These are phyloP conservation scores for Campoplex capitator DNA, from an alignment of 2,888 invertebrate species.

Conservation along the genomic window DNA sequence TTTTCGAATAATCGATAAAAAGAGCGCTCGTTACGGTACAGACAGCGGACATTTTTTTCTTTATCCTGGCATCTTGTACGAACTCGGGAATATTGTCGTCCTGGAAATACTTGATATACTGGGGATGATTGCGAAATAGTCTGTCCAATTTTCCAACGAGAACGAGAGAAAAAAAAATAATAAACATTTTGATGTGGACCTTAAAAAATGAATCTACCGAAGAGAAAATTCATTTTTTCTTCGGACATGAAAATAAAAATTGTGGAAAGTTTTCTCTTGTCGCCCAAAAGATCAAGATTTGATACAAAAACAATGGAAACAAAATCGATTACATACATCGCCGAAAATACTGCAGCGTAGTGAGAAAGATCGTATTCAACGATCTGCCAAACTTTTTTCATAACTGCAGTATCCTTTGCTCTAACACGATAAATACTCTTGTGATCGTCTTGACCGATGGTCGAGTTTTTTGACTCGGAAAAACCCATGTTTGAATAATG, in stretches of 20 bases:
- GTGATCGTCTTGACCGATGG: slow-evolving; percentile 13
- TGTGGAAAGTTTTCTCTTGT: no score
- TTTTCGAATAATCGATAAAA: slow-evolving; percentile 65
- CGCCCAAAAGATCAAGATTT: neutral
- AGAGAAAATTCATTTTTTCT: neutral
- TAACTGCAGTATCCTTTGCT: slow-evolving; percentile 28
- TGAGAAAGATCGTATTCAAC: slow-evolving; percentile 62
- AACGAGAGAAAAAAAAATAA: neutral
- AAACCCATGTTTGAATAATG: slow-evolving; percentile 6
- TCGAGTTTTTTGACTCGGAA: neutral
- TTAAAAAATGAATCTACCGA: neutral
- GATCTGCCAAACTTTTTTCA: slow-evolving; percentile 64
- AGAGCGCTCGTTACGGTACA: slow-evolving; percentile 59
- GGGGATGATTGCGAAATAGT: slow-evolving; percentile 65
- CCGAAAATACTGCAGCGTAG: slow-evolving; percentile 60
- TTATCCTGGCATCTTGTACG: slow-evolving; percentile 59
- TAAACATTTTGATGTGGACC: neutral
- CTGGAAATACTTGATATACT: slow-evolving; percentile 67
- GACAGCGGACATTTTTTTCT: slow-evolving; percentile 59
- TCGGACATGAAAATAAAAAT: no score
- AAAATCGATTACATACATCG: slow-evolving; percentile 27
- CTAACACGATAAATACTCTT: slow-evolving; percentile 47
- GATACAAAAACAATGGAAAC: neutral
- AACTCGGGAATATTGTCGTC: slow-evolving; percentile 64
- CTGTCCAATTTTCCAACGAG: slow-evolving; percentile 28